Conservation (phyloP, 2,113 vertebrate genomes). For the Leptobrachium leishanense region DNA sequence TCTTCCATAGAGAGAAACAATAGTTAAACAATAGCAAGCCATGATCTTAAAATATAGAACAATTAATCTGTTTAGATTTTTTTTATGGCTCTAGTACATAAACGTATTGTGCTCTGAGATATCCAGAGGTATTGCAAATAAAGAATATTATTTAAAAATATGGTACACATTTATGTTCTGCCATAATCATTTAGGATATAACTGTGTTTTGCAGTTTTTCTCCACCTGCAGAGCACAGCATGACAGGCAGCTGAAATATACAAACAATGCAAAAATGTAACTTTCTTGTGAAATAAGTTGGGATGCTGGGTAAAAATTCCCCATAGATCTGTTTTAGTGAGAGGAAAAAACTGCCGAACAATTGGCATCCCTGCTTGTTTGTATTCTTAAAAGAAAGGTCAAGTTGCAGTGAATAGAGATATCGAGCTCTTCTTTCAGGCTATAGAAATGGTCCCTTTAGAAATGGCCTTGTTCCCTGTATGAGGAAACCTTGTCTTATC, state of each 20-base stretch:
- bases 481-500: slow-evolving; percentile 43
- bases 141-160: not conserved
- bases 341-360: slow-evolving; percentile 36
- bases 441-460: slow-evolving; percentile 45
- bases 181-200: slow-evolving; percentile 16
- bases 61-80: not conserved
- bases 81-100: not conserved
- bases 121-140: no score
- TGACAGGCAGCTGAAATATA: slow-evolving; percentile 12
- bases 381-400: slow-evolving; percentile 44
- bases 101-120: no score
- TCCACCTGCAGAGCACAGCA: slow-evolving; percentile 10
- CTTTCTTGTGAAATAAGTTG: slow-evolving; percentile 32
- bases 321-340: slow-evolving; percentile 24
- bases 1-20: no score
- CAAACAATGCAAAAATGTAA: not conserved
- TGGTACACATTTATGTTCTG: not conserved
- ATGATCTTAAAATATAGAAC: not conserved
- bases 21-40: not conserved
- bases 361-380: slow-evolving; percentile 39
- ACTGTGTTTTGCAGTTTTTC: slow-evolving; percentile 10
- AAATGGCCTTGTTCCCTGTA: slow-evolving; percentile 40
- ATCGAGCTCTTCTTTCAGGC: slow-evolving; percentile 42
- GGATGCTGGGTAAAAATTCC: slow-evolving; percentile 16
- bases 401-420: slow-evolving; percentile 26